Evolutionary conservation across 2,113 vertebrate species (phyloP).

Genomic region (Aphyosemion australe): DNA sequence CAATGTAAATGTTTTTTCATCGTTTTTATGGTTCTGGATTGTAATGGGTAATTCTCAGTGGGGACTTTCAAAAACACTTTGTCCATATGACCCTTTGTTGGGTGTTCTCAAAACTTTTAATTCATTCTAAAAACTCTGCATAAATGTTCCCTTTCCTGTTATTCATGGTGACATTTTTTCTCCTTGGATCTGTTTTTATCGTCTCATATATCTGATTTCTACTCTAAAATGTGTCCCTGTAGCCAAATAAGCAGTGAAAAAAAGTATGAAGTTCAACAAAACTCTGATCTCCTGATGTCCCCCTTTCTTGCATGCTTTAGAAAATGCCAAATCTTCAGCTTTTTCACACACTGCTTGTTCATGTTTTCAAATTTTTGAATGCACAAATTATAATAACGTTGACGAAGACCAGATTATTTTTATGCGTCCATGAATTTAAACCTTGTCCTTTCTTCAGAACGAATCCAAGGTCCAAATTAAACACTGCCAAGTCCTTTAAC

Average conservation of each 20-base stretch:
- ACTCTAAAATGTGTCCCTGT: neutral
- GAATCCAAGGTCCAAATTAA: neutral
- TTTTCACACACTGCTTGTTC: too few species aligned
- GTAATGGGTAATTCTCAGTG: neutral
- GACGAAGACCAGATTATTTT: too few species aligned
- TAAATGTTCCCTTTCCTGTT: neutral
- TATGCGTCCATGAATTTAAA: neutral
- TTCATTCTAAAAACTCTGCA: neutral
- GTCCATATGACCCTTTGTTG: neutral
- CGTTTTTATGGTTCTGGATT: neutral
- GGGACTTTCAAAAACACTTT: neutral
- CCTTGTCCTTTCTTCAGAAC: neutral
- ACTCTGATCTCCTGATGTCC: too few species aligned
- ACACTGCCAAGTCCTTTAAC: neutral
- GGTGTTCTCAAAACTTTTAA: neutral
- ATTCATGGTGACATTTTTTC: neutral
- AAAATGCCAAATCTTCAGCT: too few species aligned
- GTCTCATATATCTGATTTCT: neutral
- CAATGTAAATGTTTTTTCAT: neutral
- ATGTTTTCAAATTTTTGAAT: too few species aligned
- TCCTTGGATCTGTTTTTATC: neutral
- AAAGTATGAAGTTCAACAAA: neutral
- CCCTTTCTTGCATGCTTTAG: too few species aligned
- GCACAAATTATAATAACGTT: too few species aligned
- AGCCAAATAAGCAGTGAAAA: neutral